Conservation (phyloP, 2,797 vertebrate genomes). For the Picus viridis region DNA sequence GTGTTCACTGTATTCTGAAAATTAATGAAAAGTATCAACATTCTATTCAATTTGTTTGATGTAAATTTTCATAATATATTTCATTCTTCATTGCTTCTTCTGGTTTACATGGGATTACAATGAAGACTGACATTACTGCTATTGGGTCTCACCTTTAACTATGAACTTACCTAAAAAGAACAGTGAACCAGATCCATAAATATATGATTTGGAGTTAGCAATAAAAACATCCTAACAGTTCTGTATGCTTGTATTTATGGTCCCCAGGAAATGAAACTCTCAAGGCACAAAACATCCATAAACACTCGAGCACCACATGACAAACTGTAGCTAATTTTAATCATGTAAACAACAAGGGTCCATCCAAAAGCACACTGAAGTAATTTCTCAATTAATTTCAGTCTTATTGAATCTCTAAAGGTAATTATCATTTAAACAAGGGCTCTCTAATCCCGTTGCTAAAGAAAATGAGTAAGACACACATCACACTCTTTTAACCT, state of each 20-base stretch:
- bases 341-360: constrained; percentile 56
- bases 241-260: not conserved
- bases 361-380: not conserved
- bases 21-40: constrained; percentile 17
- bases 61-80: not conserved
- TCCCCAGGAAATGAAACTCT: constrained; percentile 48
- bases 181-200: not conserved
- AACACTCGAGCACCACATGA: constrained; percentile 32
- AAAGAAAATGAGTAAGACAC: not conserved
- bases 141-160: not conserved
- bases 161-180: not conserved
- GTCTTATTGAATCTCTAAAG: not conserved
- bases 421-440: constrained; percentile 30
- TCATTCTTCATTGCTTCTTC: not conserved
- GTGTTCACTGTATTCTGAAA: not conserved
- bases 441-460: not conserved
- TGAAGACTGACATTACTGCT: constrained; percentile 10
- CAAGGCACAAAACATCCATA: constrained; percentile 48
- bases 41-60: constrained; percentile 2
- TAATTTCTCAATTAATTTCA: constrained; percentile 48
- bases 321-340: constrained; percentile 49
- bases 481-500: not conserved
- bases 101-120: not conserved
- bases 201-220: not conserved
- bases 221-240: not conserved